phyloP scores from a whole-genome alignment of 2,888 invertebrate genomes.

The Emesis furor region DNA sequence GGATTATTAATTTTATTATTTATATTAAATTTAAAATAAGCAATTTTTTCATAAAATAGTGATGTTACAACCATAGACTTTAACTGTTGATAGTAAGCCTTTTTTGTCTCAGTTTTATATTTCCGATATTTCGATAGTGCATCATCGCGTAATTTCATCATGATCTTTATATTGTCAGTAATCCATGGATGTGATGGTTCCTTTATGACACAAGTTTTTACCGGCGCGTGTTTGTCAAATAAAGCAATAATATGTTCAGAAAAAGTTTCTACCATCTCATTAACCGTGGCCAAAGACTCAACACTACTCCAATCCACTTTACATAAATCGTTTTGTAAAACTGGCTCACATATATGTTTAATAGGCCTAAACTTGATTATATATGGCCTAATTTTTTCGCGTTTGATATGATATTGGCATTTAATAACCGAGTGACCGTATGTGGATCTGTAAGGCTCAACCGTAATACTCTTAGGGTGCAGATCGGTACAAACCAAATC shows the following conservation, averaged over 20 bases:
- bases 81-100: constrained; percentile 43
- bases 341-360: background rate
- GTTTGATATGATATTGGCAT: background rate
- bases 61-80: constrained; percentile 35
- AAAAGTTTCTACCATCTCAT: background rate
- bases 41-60: constrained; percentile 37
- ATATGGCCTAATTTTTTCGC: background rate
- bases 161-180: constrained; percentile 38
- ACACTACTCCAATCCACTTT: no score
- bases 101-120: constrained; percentile 28
- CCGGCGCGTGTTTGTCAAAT: background rate
- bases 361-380: background rate
- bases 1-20: constrained; percentile 30
- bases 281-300: no score
- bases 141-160: constrained; percentile 45
- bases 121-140: constrained; percentile 22
- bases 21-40: constrained; percentile 44
- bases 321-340: background rate
- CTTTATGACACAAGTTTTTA: background rate
- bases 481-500: constrained; percentile 40
- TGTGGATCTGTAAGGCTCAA: background rate
- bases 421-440: background rate
- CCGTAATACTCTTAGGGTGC: background rate
- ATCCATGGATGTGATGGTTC: constrained; percentile 44
- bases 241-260: background rate